Evolutionary conservation across 1,140 invertebrate genomes (phyloP), one percentile per base, ranked within the genome.

Genomic region (Bradynema listronoti): DNA sequence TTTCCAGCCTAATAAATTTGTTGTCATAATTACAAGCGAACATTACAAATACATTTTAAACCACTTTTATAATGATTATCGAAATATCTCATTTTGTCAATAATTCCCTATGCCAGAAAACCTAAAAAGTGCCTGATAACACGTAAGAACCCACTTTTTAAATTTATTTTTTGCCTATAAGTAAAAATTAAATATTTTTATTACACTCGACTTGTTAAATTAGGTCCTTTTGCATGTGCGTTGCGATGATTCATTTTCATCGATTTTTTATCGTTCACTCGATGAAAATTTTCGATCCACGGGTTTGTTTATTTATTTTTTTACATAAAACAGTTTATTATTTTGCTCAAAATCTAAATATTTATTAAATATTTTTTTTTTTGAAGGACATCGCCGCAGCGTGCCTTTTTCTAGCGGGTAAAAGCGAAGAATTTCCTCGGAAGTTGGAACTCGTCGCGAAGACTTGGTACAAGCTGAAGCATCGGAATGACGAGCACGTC

Each of bases 341-440:
- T 24, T 50, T 9, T 24, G 2, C 27, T 22, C 14, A 11, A 49
- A 56, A 4, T 6, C 7, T 52, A 32, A 29, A 57, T 47, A 25
- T 7, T 1, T 11, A 9, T 4, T n/a, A 43, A 5, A 14, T 9
- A 34, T 19, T 19, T 24, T 3, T 16, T 6, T 16, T 34, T 32
- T 29, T 66, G 27, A 14, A 67, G 65, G 65, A 67, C 39, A 58
- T 67, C 5, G 66, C 60, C 24, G 65, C 65, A 11, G 65, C 65
- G n/a, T 61, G 49, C 24, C 52, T 67, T 9, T 70, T 67, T 34
- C 7, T 67, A 50, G 29, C 65, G 16, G 41, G 68, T 2, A 67
- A 67, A 54, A 36, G 47, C 22, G 65, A 67, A 27, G 65, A 67
- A 52, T 67, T 66, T 34, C 68, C 68, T 4, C 54, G 68, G n/a